Evolutionary conservation across 2,888 invertebrate species (phyloP).

Genomic region (Rhamnusium bicolor): DNA sequence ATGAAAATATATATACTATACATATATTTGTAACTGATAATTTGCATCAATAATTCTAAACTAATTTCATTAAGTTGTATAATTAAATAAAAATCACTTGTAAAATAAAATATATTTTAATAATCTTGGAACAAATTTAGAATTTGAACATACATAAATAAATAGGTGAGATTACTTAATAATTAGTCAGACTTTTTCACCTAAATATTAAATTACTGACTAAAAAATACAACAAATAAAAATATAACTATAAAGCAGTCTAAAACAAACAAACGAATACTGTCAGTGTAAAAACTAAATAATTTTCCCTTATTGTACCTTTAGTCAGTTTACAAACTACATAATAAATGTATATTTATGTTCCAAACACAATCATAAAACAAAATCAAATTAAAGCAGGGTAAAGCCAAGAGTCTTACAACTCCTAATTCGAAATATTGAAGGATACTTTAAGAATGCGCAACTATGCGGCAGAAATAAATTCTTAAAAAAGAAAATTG

Average conservation of each 20-base stretch:
- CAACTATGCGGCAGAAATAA: slow-evolving; percentile 4
- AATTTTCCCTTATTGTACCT: slow-evolving; percentile 5
- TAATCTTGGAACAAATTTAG: slow-evolving; percentile 41
- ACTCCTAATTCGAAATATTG: not conserved
- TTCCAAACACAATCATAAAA: not conserved
- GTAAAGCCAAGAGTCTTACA: not conserved
- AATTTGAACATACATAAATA: slow-evolving; percentile 36
- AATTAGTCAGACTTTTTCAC: slow-evolving; percentile 47
- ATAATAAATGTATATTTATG: slow-evolving; percentile 15
- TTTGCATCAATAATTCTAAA: too few species aligned
- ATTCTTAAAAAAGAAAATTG: slow-evolving; percentile 16
- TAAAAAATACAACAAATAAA: slow-evolving; percentile 31
- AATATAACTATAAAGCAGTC: slow-evolving; percentile 25
- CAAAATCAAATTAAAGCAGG: slow-evolving; percentile 9
- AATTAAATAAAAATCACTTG: slow-evolving; percentile 2
- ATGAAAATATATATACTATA: too few species aligned
- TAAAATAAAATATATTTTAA: slow-evolving; percentile 40
- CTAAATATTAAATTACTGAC: slow-evolving; percentile 38
- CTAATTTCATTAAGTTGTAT: too few species aligned
- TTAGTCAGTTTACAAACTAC: slow-evolving; percentile 22
- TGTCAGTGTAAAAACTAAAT: slow-evolving; percentile 24
- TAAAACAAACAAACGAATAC: slow-evolving; percentile 29
- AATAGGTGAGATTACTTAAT: slow-evolving; percentile 38
- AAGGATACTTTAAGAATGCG: not conserved
- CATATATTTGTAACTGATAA: too few species aligned